Conservation (phyloP, 1,140 invertebrate species). For the Trissolcus basalis region DNA sequence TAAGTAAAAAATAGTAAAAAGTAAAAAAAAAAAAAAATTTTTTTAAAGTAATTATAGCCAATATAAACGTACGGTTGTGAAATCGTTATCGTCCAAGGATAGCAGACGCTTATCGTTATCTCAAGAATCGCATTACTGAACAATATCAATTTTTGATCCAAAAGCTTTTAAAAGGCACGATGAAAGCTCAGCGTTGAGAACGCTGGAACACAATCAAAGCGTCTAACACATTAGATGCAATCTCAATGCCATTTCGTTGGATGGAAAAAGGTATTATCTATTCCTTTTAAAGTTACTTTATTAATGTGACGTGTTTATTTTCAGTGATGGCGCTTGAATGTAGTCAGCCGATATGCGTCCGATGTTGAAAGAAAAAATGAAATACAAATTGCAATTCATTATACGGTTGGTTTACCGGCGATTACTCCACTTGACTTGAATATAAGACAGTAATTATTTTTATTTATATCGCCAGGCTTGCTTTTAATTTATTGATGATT, state of each 20-base stretch:
- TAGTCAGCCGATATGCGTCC: constrained; percentile 18
- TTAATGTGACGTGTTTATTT: constrained; percentile 25
- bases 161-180: neutral
- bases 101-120: constrained; percentile 1
- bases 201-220: neutral
- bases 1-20: constrained; percentile 21
- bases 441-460: too few species aligned
- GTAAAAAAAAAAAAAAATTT: constrained; percentile 21
- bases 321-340: constrained; percentile 27
- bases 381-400: too few species aligned
- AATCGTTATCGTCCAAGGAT: constrained; percentile 31
- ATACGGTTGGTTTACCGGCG: too few species aligned
- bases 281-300: constrained; percentile 16
- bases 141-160: constrained; percentile 10
- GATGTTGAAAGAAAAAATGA: too few species aligned
- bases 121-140: constrained; percentile 1
- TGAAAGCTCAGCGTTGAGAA: constrained; percentile 5
- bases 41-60: constrained; percentile 25
- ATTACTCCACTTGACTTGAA: too few species aligned
- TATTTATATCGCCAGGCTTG: too few species aligned
- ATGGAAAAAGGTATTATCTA: constrained; percentile 3
- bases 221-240: constrained; percentile 2
- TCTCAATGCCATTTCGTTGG: constrained; percentile 1
- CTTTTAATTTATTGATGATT: too few species aligned
- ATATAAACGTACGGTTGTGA: constrained; percentile 21